A percentile compares a stretch with the other conserved stretches of the same genome.
These are phyloP conservation scores for Theristicus caerulescens DNA, from an alignment of 2,113 vertebrate species.

Conservation along the genomic window DNA sequence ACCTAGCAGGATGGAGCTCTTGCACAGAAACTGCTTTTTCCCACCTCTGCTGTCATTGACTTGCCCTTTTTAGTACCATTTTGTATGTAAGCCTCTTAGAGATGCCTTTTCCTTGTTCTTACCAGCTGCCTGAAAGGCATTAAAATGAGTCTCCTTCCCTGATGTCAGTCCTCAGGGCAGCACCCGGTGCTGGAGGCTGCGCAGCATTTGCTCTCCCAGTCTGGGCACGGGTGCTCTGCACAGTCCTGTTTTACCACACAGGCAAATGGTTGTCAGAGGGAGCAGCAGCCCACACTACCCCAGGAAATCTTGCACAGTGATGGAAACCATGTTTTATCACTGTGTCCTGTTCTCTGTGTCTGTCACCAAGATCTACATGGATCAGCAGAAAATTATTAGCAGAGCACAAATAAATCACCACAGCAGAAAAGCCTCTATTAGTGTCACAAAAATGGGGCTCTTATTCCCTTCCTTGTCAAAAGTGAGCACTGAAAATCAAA, in stretches of 20 bases:
- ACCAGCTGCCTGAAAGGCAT: neutral
- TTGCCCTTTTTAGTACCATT: neutral
- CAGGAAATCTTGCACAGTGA: neutral
- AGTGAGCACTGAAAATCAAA: slow-evolving; percentile 14
- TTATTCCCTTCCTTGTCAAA: slow-evolving; percentile 47
- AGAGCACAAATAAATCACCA: slow-evolving; percentile 19
- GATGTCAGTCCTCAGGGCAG: neutral
- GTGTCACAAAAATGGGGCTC: slow-evolving; percentile 35
- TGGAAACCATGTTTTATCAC: neutral
- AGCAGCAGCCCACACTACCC: neutral
- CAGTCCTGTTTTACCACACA: neutral
- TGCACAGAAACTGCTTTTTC: neutral
- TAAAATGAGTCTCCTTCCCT: neutral
- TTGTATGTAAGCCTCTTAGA: neutral
- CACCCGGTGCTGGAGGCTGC: neutral
- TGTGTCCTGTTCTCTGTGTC: neutral
- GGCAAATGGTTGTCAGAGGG: neutral
- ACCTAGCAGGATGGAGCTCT: neutral
- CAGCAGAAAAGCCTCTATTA: slow-evolving; percentile 20
- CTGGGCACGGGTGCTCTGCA: neutral
- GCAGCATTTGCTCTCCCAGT: neutral
- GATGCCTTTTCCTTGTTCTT: neutral
- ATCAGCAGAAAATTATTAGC: slow-evolving; percentile 43
- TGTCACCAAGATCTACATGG: neutral
- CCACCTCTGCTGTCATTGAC: neutral